phyloP scores from a whole-genome alignment of 2,888 invertebrate species.

The Campoplex nolae region DNA sequence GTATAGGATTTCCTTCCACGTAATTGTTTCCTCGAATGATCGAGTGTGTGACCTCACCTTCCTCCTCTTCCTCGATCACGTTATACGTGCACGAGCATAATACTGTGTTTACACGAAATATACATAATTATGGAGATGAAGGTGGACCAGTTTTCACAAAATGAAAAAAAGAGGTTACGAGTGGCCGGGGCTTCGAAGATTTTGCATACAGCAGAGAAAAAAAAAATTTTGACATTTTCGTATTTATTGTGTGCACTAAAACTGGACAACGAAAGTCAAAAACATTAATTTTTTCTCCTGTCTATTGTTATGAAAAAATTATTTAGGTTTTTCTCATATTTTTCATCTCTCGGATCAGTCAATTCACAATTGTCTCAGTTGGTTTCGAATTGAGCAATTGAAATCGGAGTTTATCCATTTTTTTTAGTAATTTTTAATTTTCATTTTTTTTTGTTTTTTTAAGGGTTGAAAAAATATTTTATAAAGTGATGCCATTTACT shows the following conservation, averaged over 20 bases:
- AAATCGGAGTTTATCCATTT: neutral
- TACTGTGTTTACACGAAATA: conserved; percentile 31
- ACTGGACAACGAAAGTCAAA: neutral
- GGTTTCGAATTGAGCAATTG: neutral
- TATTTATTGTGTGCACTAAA: conserved; percentile 8
- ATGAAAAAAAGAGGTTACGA: neutral
- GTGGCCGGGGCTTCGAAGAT: neutral
- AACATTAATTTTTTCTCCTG: neutral
- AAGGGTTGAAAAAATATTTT: neutral
- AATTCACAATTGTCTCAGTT: neutral
- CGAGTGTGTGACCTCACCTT: conserved; percentile 46
- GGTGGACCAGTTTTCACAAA: conserved; percentile 18
- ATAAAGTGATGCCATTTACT: neutral
- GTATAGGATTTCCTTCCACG: conserved; percentile 26
- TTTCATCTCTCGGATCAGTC: too few relatives aligned
- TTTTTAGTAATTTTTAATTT: neutral
- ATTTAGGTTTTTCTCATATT: neutral
- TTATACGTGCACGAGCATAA: conserved; percentile 50
- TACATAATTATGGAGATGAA: conserved; percentile 48
- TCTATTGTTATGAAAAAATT: neutral
- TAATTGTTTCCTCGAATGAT: conserved; percentile 42
- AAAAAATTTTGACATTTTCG: neutral
- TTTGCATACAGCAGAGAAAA: neutral
- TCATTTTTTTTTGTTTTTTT: neutral
- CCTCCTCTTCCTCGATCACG: conserved; percentile 18